Evolutionary conservation across 2,888 invertebrate species (phyloP).

Genomic region (Reticulitermes lucifugus): DNA sequence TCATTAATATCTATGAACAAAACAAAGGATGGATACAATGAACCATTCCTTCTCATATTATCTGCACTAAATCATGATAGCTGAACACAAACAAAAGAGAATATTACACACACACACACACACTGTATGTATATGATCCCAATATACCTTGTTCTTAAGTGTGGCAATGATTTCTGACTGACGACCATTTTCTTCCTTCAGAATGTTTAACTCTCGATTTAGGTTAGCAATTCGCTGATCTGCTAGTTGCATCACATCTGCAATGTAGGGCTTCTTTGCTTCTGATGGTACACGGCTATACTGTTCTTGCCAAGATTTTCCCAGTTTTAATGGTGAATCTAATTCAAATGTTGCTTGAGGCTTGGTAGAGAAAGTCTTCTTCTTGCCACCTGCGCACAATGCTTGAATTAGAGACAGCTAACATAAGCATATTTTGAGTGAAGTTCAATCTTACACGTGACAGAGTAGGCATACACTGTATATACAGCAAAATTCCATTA

Average conservation of each 20-base stretch:
- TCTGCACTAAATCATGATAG: too few species aligned
- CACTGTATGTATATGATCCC: not conserved
- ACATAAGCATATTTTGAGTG: too few species aligned
- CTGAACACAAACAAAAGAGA: too few species aligned
- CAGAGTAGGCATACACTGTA: too few species aligned
- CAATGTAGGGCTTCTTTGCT: slow-evolving; percentile 48
- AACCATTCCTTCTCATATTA: too few species aligned
- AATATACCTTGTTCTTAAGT: slow-evolving; percentile 63
- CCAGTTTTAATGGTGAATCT: slow-evolving; percentile 46
- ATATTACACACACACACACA: not conserved
- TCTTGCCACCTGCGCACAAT: slow-evolving; percentile 41
- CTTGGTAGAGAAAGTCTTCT: slow-evolving; percentile 20
- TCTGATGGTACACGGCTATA: slow-evolving; percentile 47
- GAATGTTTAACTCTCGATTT: slow-evolving; percentile 62
- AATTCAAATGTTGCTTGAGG: slow-evolving; percentile 49
- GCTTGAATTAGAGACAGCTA: not conserved
- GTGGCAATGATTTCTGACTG: slow-evolving; percentile 61
- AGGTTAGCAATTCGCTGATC: slow-evolving; percentile 63
- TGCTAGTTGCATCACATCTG: slow-evolving; percentile 54
- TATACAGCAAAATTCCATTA: too few species aligned
- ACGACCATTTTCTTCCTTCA: slow-evolving; percentile 62
- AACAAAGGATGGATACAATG: too few species aligned
- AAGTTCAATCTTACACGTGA: too few species aligned
- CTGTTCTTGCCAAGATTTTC: slow-evolving; percentile 49
- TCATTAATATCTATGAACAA: too few species aligned